phyloP scores from a whole-genome alignment of 2,888 invertebrate genomes.

The Rhamphomyia laevipes region DNA sequence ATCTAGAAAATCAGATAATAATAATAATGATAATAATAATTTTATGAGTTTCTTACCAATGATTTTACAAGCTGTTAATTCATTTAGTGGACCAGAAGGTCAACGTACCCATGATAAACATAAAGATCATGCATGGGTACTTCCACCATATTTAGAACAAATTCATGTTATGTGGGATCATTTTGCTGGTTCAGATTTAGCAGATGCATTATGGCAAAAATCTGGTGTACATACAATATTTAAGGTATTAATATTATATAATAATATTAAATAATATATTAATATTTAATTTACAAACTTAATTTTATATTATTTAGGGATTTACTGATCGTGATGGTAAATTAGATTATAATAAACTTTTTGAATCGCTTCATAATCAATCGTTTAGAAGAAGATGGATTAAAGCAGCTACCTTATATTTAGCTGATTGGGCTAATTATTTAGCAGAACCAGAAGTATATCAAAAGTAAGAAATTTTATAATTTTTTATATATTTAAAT shows the following conservation, averaged over 20 bases:
- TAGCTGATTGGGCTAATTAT: conserved; percentile 62
- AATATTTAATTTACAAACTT: not conserved
- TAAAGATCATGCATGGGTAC: conserved; percentile 56
- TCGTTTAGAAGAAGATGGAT: conserved; percentile 72
- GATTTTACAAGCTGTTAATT: conserved; percentile 51
- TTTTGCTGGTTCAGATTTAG: conserved; percentile 66
- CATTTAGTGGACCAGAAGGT: conserved; percentile 50
- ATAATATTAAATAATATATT: not conserved
- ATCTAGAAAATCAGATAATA: conserved; percentile 13
- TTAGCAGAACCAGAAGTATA: conserved; percentile 65
- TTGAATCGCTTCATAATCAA: conserved; percentile 69
- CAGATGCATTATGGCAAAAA: conserved; percentile 58
- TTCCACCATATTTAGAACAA: conserved; percentile 59
- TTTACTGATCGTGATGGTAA: conserved; percentile 59
- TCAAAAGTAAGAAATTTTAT: conserved; percentile 45
- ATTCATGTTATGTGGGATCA: conserved; percentile 66
- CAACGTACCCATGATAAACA: conserved; percentile 48
- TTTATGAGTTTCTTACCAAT: conserved; percentile 50
- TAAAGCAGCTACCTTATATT: conserved; percentile 57
- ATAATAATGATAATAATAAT: conserved; percentile 22
- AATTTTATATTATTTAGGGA: too few species aligned
- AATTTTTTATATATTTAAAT: too few species aligned
- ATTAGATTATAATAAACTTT: conserved; percentile 58
- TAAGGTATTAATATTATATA: conserved; percentile 35
- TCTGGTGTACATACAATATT: conserved; percentile 59